phyloP scores from a whole-genome alignment of 2,888 invertebrate species.

The Arge pagana region DNA sequence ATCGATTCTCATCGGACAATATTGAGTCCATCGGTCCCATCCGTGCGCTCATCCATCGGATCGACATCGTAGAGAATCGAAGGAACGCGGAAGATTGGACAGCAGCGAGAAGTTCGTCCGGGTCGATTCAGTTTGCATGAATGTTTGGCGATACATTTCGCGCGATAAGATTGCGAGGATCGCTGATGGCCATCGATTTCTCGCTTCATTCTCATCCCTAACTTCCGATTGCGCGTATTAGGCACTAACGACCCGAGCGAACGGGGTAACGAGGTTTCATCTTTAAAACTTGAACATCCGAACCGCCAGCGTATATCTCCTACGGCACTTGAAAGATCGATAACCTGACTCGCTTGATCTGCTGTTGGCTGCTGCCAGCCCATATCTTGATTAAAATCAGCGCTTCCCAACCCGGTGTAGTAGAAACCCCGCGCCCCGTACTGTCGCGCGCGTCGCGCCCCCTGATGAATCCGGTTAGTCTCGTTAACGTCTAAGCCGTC shows the following conservation, averaged over 20 bases:
- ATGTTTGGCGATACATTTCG: too few relatives aligned
- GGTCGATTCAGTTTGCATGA: too few relatives aligned
- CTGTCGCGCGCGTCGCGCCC: conserved; percentile 31
- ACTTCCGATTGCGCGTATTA: too few relatives aligned
- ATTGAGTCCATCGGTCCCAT: conserved; percentile 8
- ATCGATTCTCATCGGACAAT: conserved; percentile 40
- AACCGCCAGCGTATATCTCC: conserved; percentile 8
- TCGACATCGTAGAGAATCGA: too few relatives aligned
- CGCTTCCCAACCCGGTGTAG: conserved; percentile 36
- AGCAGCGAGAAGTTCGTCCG: too few relatives aligned
- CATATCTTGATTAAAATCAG: conserved; percentile 59
- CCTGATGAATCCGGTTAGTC: conserved; percentile 54
- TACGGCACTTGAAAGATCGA: conserved; percentile 47
- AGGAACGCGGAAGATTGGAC: too few relatives aligned
- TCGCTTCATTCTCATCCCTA: too few relatives aligned
- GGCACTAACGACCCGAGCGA: too few relatives aligned
- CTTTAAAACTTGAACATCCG: conserved; percentile 18
- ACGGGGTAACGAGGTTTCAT: conserved; percentile 9
- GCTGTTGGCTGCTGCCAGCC: conserved; percentile 51
- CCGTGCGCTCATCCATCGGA: too few relatives aligned
- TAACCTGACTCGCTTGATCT: conserved; percentile 54
- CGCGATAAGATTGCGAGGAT: too few relatives aligned
- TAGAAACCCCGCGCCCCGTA: too few relatives aligned
- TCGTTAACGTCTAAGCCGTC: conserved; percentile 53
- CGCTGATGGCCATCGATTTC: too few relatives aligned